These are phyloP conservation scores for Agonopterix subpropinquella DNA, from an alignment of 2,888 invertebrate species.

Conservation along the genomic window DNA sequence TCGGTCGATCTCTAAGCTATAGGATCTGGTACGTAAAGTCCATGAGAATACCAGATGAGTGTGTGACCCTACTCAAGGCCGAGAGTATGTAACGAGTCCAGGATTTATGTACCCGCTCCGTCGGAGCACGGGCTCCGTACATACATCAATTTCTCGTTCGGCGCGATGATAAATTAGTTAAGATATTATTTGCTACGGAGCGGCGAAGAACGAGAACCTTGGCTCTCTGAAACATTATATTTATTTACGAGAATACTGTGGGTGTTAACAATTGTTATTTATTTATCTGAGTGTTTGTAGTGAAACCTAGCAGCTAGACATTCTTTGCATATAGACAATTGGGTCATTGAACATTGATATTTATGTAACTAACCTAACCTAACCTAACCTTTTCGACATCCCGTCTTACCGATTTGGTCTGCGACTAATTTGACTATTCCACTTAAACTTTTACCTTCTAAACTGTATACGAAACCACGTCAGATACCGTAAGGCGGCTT, in stretches of 20 bases:
- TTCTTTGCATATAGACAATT: no score
- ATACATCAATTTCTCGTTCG: constrained; percentile 57
- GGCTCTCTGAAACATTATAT: background rate
- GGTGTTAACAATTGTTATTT: background rate
- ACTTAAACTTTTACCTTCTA: no score
- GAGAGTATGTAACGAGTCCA: constrained; percentile 32
- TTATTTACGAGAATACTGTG: no score
- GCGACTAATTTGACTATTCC: no score
- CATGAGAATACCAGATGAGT: background rate
- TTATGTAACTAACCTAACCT: no score
- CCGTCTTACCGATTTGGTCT: no score
- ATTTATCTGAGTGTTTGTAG: background rate
- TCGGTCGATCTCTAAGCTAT: no score
- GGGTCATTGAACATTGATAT: no score
- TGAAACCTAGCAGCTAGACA: no score
- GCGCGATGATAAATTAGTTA: constrained; percentile 52
- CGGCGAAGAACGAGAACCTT: constrained; percentile 14
- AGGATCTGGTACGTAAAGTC: background rate
- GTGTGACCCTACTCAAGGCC: constrained; percentile 18
- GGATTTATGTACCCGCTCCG: constrained; percentile 22
- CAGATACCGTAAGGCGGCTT: no score
- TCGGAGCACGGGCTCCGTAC: constrained; percentile 30
- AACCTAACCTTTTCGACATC: no score
- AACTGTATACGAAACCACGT: no score
- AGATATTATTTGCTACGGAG: constrained; percentile 43